Base-by-base conservation (phyloP, 1,140 invertebrate species). In the Drosophila yakuba region DNA sequence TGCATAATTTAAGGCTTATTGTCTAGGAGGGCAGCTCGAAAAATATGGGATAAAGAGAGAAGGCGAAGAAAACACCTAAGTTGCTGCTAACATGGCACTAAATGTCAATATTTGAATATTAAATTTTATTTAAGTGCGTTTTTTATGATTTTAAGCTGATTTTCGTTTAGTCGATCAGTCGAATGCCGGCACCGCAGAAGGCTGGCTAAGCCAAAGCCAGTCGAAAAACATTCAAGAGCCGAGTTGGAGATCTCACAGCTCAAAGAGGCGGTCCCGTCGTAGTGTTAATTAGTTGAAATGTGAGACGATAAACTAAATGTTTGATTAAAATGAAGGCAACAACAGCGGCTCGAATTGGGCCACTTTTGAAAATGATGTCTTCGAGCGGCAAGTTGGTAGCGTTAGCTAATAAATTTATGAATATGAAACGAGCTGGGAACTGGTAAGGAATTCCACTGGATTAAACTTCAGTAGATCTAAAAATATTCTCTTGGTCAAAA, bases 81-180 rank as follows among this genome's bases (percentile, higher is more conserved):
- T 88, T 88, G 83, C 69, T 83, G 82, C 86, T 90, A 90, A 91
- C 86, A 90, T 91, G 82, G 74, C 81, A 90, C 82, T 90, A 90
- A 90, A 90, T 90, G 86, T 90, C 86, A 91, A 90, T 90, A 90
- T 90, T 90, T 90, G 88, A 90, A 90, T 91, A 90, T 90, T 84
- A 91, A 90, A 90, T 88, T 90, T 90, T 90, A 90, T 83, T 90
- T 91, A 90, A 90, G 82, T 90, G 86, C 86, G 79, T 90, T 83
- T 90, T 90, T 90, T 90, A 90, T 90, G 82, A 67, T 66, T 77
- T 69, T 86, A 90, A 90, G 86, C 86, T 81, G 88, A 90, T 90
- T 90, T 90, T 86, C 73, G 86, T 78, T 72, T 83, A 83, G 76
- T 80, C 80, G 68, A 89, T 73, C 79, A 62, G 74, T 74, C 69